phyloP scores from a whole-genome alignment of 2,888 invertebrate species.

The Drosophila seclusa region DNA sequence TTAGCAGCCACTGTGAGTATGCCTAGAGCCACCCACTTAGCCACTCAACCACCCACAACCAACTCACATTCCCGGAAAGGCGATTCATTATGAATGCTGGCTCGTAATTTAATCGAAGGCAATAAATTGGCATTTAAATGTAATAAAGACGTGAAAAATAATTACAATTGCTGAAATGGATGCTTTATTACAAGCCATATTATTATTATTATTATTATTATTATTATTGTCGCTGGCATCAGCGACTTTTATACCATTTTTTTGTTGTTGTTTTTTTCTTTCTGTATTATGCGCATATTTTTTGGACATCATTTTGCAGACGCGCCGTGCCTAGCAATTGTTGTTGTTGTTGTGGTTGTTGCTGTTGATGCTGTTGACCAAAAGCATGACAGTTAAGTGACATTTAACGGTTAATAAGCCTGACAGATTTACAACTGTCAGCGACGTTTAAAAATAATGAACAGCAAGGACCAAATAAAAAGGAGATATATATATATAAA shows the following conservation, averaged over 20 bases:
- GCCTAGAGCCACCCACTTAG: neutral
- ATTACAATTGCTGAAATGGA: constrained; percentile 61
- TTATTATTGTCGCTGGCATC: constrained; percentile 27
- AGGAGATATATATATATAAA: constrained; percentile 10
- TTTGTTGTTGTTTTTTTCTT: constrained; percentile 4
- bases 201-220: constrained; percentile 42
- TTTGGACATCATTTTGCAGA: constrained; percentile 56
- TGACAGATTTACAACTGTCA: constrained; percentile 81
- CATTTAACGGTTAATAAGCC: constrained; percentile 81
- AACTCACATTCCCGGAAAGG: constrained; percentile 23
- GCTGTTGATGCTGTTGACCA: constrained; percentile 51
- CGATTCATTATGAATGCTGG: constrained; percentile 60
- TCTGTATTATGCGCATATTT: constrained; percentile 77
- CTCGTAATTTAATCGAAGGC: constrained; percentile 76
- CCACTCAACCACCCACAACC: neutral
- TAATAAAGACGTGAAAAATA: constrained; percentile 78
- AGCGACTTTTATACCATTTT: constrained; percentile 58
- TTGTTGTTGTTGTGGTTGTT: constrained; percentile 21
- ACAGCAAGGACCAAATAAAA: constrained; percentile 58
- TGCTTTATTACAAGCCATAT: constrained; percentile 57
- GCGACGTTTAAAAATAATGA: constrained; percentile 76
- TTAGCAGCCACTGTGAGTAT: constrained; percentile 13
- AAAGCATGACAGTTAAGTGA: constrained; percentile 77
- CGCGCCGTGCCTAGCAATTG: constrained; percentile 23
- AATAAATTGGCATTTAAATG: constrained; percentile 81